Evolutionary conservation across 2,888 invertebrate species (phyloP).

Genomic region (Stenolophus ochropezus): DNA sequence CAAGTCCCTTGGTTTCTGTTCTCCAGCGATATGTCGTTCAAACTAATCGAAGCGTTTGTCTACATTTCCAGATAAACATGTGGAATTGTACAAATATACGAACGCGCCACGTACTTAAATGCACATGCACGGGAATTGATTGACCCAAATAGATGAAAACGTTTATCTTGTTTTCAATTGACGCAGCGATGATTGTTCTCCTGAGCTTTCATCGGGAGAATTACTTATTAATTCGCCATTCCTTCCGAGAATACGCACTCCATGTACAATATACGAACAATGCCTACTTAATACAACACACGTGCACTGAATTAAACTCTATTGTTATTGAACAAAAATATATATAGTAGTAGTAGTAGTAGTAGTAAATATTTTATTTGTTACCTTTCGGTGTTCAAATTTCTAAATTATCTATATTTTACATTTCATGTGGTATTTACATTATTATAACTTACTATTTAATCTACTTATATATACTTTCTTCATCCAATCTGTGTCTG

Average conservation of each 20-base stretch:
- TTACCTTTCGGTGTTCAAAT: too few species aligned
- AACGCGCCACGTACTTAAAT: slow-evolving; percentile 8
- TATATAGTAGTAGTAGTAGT: too few species aligned
- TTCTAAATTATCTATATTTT: too few species aligned
- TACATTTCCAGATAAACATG: slow-evolving; percentile 50
- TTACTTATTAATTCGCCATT: not conserved
- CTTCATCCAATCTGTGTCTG: too few species aligned
- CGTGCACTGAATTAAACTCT: too few species aligned
- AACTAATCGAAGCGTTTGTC: slow-evolving; percentile 41
- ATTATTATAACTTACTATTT: too few species aligned
- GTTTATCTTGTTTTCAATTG: slow-evolving; percentile 23
- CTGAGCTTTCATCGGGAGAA: not conserved
- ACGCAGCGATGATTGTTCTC: not conserved
- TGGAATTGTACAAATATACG: slow-evolving; percentile 9
- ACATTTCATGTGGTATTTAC: too few species aligned
- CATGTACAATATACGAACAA: too few species aligned
- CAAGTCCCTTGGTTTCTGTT: slow-evolving; percentile 43
- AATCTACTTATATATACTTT: too few species aligned
- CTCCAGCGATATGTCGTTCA: slow-evolving; percentile 24
- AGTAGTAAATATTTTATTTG: too few species aligned
- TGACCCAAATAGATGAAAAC: slow-evolving; percentile 27
- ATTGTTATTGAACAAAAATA: too few species aligned
- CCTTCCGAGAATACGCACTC: not conserved
- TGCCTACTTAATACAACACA: too few species aligned
- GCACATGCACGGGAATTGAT: slow-evolving; percentile 24